Percentiles rank a stretch among this genome's conserved stretches.
These are phyloP conservation scores for Peromyscus polionotus DNA, from an alignment of 2,113 vertebrate genomes.

Conservation along the genomic window DNA sequence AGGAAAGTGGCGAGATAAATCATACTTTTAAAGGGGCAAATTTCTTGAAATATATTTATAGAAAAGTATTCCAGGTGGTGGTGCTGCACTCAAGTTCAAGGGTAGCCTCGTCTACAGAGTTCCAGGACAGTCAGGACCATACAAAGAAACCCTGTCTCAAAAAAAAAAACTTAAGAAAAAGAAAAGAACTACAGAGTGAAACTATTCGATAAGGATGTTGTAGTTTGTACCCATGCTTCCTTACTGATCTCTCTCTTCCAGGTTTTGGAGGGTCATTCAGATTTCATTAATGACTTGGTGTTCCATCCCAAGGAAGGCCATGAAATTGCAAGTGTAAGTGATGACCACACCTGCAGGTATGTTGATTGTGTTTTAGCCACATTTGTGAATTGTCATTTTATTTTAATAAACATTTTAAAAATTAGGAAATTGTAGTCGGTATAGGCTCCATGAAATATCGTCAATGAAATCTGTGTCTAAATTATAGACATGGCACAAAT, in stretches of 20 bases:
- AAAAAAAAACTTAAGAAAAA: not conserved
- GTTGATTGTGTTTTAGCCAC: slow-evolving; percentile 65
- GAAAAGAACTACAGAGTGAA: not conserved
- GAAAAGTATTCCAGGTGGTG: not conserved
- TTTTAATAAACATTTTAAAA: slow-evolving; percentile 41
- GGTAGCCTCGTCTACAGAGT: not conserved
- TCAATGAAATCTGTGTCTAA: slow-evolving; percentile 26
- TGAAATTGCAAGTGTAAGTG: slow-evolving; percentile 97
- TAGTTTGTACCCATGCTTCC: slow-evolving; percentile 27
- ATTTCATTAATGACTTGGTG: slow-evolving; percentile 97
- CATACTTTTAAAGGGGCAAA: slow-evolving; percentile 67
- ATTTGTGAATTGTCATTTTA: slow-evolving; percentile 41
- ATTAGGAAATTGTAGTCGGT: slow-evolving; percentile 11
- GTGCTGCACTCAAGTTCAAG: not conserved
- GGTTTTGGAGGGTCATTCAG: slow-evolving; percentile 95
- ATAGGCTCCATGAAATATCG: not conserved
- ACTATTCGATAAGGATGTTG: slow-evolving; percentile 31
- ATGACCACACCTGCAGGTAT: slow-evolving; percentile 99
- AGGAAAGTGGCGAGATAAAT: slow-evolving; percentile 65
- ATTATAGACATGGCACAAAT: not conserved
- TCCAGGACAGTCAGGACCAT: not conserved
- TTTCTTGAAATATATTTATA: slow-evolving; percentile 72
- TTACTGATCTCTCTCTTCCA: slow-evolving; percentile 80
- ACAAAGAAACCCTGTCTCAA: not conserved
- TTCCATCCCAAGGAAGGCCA: slow-evolving; percentile 96